Conservation (phyloP, 2,797 vertebrate species). For the Chelidonichthys spinosus region DNA sequence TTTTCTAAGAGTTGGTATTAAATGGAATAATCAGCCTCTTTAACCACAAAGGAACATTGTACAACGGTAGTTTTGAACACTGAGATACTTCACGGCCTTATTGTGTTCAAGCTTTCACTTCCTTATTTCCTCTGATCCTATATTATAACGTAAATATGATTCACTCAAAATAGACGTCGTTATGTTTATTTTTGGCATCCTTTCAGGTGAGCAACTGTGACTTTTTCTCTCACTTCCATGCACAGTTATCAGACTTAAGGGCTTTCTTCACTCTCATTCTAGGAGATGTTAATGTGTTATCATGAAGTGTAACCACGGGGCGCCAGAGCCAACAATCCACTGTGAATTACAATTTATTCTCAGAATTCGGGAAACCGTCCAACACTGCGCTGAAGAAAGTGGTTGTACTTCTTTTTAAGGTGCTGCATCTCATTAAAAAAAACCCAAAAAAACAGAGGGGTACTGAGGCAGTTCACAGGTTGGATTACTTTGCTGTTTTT, state of each 20-base stretch:
- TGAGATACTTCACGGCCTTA: neutral
- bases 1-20: neutral
- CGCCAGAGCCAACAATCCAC: neutral
- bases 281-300: neutral
- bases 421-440: conserved; percentile 46
- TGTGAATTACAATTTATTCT: neutral
- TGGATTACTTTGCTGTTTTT: conserved; percentile 53
- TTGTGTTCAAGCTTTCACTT: conserved; percentile 7
- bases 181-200: conserved; percentile 4
- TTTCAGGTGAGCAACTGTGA: conserved; percentile 14
- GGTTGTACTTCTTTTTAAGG: conserved; percentile 6
- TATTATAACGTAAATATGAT: conserved; percentile 11
- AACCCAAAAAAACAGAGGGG: conserved; percentile 28
- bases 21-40: neutral
- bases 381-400: neutral
- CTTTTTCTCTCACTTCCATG: neutral
- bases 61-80: neutral
- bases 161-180: neutral
- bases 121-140: neutral
- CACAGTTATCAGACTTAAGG: neutral
- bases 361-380: neutral
- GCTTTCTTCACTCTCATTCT: conserved; percentile 1
- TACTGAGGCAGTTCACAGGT: conserved; percentile 33
- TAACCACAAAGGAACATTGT: neutral
- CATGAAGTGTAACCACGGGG: neutral